Evolutionary conservation across 2,113 vertebrate genomes (phyloP), one percentile per base, ranked within the genome.

Genomic region (Polyodon spathula): DNA sequence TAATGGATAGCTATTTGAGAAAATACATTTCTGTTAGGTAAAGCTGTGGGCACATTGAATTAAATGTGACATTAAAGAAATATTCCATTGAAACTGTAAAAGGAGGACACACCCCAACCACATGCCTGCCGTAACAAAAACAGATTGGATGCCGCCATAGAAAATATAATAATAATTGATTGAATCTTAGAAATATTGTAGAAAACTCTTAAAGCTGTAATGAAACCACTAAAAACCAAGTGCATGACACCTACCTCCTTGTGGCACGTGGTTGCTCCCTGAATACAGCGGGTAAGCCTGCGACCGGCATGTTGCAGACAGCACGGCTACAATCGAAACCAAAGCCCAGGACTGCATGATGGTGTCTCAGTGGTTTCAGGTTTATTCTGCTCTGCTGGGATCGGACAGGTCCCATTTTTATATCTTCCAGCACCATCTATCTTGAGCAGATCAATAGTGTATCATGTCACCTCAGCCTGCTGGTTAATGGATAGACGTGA

Each of bases 401-500:
- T 62, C 14, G 4, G 12, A 61, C 69, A 64, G 65, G 3, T 71
- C 71, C 73, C 59, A 61, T 76, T 83, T 88, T 81, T 87, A 88
- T 84, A 74, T 68, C 64, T 62, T 52, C 63, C 60, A 54, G 3
- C 54, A 56, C 40, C 73, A 85, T 87, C 80, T 71, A 82, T 79
- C 79, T 80, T 68, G 37, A 50, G 11, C 51, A 37, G 65, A 84
- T 88, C 82, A 64, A 89, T 88, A 75, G 51, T 61, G 71, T 83
- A 74, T 81, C 77, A 72, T 76, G 82, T 81, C 75, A 74, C 54
- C 73, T 78, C 76, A 69, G 76, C 74, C 73, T 52, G 16, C 59
- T 57, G 70, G 71, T 78, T 81, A 84, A 85, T 83, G 79, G 71
- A 70, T 79, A 71, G 77, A 78, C 51, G 14, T 65, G 75, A 85